Conservation (phyloP, 2,797 vertebrate genomes). For the Rhinogobio ventralis region DNA sequence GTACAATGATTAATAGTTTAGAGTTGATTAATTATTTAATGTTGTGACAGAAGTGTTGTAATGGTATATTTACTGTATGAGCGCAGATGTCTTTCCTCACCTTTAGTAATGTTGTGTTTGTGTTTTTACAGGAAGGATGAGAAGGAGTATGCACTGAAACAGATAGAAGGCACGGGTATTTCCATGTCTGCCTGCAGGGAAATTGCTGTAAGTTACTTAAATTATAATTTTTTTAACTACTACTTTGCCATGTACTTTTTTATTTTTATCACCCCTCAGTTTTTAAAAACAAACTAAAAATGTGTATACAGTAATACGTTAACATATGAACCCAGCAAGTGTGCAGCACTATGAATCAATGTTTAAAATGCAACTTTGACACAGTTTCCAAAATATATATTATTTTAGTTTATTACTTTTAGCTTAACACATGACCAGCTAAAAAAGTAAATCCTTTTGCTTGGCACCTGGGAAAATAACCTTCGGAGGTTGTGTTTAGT, state of each 20-base stretch:
- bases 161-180: conserved; percentile 99
- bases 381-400: not conserved
- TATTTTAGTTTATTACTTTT: not conserved
- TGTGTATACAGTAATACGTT: not conserved
- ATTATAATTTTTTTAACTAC: not conserved
- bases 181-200: conserved; percentile 99
- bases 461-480: not conserved
- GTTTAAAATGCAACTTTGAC: not conserved
- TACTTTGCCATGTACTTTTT: not conserved
- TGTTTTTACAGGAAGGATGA: conserved; percentile 90
- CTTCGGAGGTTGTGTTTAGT: not conserved
- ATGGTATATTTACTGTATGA: not conserved
- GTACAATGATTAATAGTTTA: not conserved
- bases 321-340: not conserved
- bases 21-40: not conserved
- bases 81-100: not conserved
- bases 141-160: conserved; percentile 98
- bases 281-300: not conserved
- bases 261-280: not conserved
- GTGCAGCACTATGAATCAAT: not conserved
- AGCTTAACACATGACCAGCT: not conserved
- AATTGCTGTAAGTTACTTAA: conserved; percentile 91
- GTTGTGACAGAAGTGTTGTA: not conserved
- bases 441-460: not conserved
- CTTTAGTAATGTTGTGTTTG: conserved; percentile 17